Evolutionary conservation across 37 sponge, comb jelly and placozoan genomes (phyloP).

Genomic region (Spongilla lacustris): DNA sequence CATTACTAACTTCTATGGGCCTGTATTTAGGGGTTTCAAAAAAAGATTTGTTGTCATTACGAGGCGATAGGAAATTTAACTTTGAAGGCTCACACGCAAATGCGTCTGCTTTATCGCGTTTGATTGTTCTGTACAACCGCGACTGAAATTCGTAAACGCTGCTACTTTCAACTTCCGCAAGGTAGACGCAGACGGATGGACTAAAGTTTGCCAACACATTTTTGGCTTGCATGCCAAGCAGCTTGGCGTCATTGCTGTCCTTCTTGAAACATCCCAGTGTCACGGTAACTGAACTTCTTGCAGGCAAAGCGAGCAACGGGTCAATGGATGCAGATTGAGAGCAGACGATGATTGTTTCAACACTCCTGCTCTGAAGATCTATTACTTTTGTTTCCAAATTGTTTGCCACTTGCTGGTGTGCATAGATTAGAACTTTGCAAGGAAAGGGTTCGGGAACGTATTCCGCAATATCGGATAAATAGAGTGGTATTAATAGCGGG

Average conservation of each 20-base stretch:
- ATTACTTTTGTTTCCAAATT: not conserved
- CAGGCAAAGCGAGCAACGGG: not conserved
- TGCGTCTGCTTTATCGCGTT: not conserved
- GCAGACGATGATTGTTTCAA: not conserved
- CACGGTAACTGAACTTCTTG: not conserved
- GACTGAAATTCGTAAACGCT: not conserved
- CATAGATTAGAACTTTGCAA: not conserved
- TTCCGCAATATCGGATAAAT: not conserved
- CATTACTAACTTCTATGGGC: not conserved
- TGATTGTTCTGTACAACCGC: not conserved
- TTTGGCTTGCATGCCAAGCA: not conserved
- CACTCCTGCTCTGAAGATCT: not conserved
- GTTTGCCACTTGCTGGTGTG: not conserved
- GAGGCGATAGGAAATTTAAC: not conserved
- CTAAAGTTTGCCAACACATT: not conserved
- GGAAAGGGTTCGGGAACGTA: not conserved
- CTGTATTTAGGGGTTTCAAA: not conserved
- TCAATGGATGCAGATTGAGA: not conserved
- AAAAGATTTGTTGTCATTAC: not conserved
- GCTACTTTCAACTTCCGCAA: not conserved
- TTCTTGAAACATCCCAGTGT: not conserved
- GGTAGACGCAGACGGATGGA: not conserved
- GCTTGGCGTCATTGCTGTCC: not conserved
- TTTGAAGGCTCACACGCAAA: not conserved
- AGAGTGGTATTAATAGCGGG: not conserved